Percentiles rank a stretch among this genome's conserved stretches.
phyloP scores from a whole-genome alignment of 2,888 invertebrate species.

The Odontomyia ornata region DNA sequence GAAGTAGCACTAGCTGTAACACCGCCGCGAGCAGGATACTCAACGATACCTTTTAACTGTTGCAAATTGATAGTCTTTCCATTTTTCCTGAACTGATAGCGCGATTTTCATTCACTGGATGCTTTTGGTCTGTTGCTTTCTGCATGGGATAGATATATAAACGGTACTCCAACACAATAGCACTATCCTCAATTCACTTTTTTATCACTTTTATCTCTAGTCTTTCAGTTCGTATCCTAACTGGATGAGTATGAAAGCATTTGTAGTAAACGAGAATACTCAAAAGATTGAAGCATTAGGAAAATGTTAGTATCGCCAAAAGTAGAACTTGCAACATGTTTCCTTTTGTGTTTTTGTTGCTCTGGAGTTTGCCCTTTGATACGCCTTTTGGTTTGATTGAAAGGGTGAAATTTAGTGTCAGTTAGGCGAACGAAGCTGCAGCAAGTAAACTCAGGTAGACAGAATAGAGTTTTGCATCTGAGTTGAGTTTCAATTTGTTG shows the following conservation, averaged over 20 bases:
- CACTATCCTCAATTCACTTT: neutral
- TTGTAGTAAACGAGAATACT: no score
- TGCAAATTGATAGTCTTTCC: neutral
- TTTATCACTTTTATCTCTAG: neutral
- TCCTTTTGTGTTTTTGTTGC: neutral
- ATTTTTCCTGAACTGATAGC: neutral
- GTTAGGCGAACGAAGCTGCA: no score
- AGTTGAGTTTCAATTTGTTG: no score
- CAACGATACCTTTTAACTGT: constrained; percentile 9
- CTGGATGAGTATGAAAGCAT: neutral
- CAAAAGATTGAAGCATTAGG: neutral
- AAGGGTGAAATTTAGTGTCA: neutral
- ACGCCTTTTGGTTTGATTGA: neutral
- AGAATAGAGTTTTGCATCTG: no score
- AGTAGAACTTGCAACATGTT: neutral
- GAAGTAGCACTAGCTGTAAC: constrained; percentile 10
- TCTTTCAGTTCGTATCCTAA: neutral
- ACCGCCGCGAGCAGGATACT: neutral
- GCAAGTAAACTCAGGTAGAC: no score
- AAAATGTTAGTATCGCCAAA: neutral
- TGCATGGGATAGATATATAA: neutral
- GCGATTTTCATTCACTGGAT: constrained; percentile 8
- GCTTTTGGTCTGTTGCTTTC: neutral
- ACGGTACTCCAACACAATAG: neutral
- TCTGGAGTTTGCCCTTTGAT: neutral